phyloP scores from a whole-genome alignment of 2,888 invertebrate genomes.

The Drosophila planitibia region DNA sequence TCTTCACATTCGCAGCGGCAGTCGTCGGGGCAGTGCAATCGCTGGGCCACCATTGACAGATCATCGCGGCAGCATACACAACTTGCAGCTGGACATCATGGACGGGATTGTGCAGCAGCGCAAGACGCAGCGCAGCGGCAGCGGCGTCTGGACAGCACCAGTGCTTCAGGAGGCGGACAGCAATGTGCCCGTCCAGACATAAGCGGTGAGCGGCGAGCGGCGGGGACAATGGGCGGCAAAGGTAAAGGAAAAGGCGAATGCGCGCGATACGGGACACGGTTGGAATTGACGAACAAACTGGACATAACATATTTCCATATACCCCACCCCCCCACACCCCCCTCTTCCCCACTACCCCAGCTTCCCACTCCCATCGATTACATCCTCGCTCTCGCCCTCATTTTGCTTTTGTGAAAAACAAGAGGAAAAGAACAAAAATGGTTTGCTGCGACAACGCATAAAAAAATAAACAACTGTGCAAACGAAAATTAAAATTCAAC shows the following conservation, averaged over 20 bases:
- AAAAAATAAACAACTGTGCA: conserved; percentile 49
- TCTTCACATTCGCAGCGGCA: conserved; percentile 65
- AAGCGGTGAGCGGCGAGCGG: conserved; percentile 48
- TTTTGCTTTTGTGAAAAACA: conserved; percentile 1
- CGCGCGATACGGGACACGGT: conserved; percentile 2
- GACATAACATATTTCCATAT: conserved; percentile 21
- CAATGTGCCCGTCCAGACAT: conserved; percentile 85
- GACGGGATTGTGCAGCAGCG: conserved; percentile 93
- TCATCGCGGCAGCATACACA: conserved; percentile 91
- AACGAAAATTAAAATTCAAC: conserved; percentile 26
- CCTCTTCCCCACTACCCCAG: background rate
- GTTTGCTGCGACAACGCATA: conserved; percentile 51
- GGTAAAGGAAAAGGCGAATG: background rate
- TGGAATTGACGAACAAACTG: conserved; percentile 33
- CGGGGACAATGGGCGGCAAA: conserved; percentile 1
- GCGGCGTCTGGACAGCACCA: conserved; percentile 90
- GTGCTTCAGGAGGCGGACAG: conserved; percentile 83
- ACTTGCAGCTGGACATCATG: conserved; percentile 94
- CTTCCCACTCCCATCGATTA: background rate
- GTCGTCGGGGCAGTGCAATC: conserved; percentile 85
- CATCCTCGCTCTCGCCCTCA: background rate
- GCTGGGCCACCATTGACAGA: conserved; percentile 90
- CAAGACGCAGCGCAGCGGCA: conserved; percentile 87
- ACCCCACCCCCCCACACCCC: background rate
- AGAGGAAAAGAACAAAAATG: conserved; percentile 18